Evolutionary conservation across 2,797 vertebrate species (phyloP).

Genomic region (Tarsius wallacei): DNA sequence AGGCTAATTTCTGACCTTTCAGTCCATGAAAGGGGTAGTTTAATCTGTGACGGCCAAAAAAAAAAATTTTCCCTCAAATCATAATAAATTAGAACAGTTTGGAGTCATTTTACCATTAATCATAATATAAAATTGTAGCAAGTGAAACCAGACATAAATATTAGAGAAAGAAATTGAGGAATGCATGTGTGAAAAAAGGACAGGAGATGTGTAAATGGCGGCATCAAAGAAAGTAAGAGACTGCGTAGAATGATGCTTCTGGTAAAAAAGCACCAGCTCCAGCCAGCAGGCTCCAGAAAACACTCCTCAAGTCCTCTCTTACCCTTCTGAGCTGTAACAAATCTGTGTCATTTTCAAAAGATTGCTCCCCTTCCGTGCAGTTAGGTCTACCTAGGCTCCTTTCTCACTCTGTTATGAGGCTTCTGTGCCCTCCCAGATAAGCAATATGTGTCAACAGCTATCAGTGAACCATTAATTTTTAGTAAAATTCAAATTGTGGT

Average conservation of each 20-base stretch:
- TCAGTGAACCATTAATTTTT: conserved; percentile 64
- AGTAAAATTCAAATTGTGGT: conserved; percentile 73
- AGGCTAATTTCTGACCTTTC: conserved; percentile 62
- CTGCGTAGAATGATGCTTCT: conserved; percentile 32
- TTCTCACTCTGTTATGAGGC: not conserved
- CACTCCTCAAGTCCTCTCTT: not conserved
- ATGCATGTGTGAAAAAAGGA: conserved; percentile 15
- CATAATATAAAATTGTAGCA: not conserved
- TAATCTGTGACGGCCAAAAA: not conserved
- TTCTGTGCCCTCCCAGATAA: conserved; percentile 62
- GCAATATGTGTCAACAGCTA: conserved; percentile 59
- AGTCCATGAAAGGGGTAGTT: not conserved
- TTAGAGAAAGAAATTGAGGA: not conserved
- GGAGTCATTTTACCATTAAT: conserved; percentile 32
- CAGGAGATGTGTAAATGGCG: not conserved
- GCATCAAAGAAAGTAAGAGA: not conserved
- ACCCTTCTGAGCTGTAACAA: conserved; percentile 42
- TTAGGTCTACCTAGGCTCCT: not conserved
- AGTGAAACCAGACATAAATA: not conserved
- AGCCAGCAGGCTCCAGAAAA: not conserved
- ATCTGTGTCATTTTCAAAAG: conserved; percentile 57
- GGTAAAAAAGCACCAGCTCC: conserved; percentile 65
- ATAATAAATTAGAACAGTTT: not conserved
- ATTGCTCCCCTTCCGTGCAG: not conserved
- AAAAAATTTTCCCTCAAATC: not conserved